Conservation (phyloP, 2,888 invertebrate genomes). For the Dryobota labecula region DNA sequence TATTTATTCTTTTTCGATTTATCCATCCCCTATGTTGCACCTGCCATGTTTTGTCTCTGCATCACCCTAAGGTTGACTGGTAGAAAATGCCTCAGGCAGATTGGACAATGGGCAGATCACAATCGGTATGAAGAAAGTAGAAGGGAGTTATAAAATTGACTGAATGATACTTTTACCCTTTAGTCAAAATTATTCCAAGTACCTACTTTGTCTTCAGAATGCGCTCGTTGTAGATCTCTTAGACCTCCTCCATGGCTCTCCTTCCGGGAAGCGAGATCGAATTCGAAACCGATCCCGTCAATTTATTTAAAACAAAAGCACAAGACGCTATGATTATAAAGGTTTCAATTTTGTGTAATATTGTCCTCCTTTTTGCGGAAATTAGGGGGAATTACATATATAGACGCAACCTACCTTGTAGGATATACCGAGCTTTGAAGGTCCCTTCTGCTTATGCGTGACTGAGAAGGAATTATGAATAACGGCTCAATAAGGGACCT, state of each 20-base stretch:
- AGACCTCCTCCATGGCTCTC: neutral
- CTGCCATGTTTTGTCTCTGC: too few species aligned
- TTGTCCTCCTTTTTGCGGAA: slow-evolving; percentile 16
- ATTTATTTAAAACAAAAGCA: neutral
- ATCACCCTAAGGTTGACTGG: too few species aligned
- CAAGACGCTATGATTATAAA: neutral
- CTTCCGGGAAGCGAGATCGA: neutral
- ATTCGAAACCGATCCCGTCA: neutral
- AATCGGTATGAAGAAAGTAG: neutral
- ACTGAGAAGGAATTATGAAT: too few species aligned
- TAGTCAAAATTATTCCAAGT: neutral
- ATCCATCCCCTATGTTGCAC: too few species aligned
- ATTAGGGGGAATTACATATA: slow-evolving; percentile 8
- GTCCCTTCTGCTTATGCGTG: neutral
- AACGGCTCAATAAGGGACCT: too few species aligned
- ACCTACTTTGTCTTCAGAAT: neutral
- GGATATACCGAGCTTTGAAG: neutral
- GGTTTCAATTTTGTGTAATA: neutral
- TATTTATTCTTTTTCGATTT: too few species aligned
- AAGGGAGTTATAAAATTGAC: neutral
- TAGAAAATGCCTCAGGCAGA: too few species aligned
- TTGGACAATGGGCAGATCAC: neutral
- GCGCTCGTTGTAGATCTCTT: neutral
- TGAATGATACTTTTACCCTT: neutral
- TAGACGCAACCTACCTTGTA: neutral